Conservation (phyloP, 2,797 vertebrate genomes). For the Masticophis lateralis region DNA sequence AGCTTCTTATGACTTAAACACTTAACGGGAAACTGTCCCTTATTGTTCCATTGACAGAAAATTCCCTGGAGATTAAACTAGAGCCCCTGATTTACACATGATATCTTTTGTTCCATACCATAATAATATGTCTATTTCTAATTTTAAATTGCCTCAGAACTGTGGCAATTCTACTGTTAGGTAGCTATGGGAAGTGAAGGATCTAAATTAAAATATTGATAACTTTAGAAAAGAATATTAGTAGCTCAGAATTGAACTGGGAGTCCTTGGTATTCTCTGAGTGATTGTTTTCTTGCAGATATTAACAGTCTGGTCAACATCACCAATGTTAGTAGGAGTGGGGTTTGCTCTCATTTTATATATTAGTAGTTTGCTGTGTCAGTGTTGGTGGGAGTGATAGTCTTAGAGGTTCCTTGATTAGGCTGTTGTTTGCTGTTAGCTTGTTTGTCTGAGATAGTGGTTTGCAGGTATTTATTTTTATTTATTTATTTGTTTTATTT, state of each 20-base stretch:
- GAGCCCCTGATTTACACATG: slow-evolving; percentile 12
- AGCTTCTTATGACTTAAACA: slow-evolving; percentile 47
- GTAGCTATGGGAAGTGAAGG: not conserved
- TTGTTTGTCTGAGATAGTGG: not conserved
- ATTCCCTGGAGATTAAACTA: slow-evolving; percentile 45
- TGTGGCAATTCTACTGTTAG: slow-evolving; percentile 18
- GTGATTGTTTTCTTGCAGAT: not conserved
- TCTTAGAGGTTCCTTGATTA: not conserved
- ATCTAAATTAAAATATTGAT: not conserved
- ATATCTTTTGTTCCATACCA: slow-evolving; percentile 41
- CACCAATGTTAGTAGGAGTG: not conserved
- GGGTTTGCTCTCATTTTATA: not conserved
- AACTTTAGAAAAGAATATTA: not conserved
- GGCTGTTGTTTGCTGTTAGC: not conserved
- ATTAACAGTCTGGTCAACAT: not conserved
- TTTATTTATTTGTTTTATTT: too few species aligned
- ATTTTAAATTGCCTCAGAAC: slow-evolving; percentile 25
- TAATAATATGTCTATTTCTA: slow-evolving; percentile 35
- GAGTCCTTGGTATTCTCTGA: not conserved
- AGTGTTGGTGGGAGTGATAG: not conserved
- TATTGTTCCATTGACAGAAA: slow-evolving; percentile 35
- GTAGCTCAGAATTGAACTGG: not conserved
- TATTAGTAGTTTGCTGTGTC: not conserved
- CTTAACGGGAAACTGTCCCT: slow-evolving; percentile 35
- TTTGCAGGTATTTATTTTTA: not conserved